Conservation (phyloP, 2,888 invertebrate genomes). For the Pandemis heparana region DNA sequence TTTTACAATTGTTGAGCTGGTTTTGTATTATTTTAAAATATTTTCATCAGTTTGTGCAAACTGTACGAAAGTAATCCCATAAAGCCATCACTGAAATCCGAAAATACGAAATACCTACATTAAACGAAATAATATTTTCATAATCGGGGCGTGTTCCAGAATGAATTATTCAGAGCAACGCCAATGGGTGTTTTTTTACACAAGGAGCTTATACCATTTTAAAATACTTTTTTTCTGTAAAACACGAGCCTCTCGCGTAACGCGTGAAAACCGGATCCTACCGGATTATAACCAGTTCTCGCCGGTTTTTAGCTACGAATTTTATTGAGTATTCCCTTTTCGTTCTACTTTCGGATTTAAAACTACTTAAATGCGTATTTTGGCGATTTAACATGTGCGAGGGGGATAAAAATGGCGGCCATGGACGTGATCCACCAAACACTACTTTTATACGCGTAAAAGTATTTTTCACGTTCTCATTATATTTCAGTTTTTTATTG, state of each 20-base stretch:
- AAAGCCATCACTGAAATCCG: not conserved
- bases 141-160: slow-evolving; percentile 23
- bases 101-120: not conserved
- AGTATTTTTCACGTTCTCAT: too few relatives aligned
- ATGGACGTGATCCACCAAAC: not conserved
- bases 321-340: slow-evolving; percentile 40
- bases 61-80: not conserved
- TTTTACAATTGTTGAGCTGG: not conserved
- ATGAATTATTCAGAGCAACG: slow-evolving; percentile 36
- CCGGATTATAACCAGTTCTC: slow-evolving; percentile 44
- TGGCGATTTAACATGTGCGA: not conserved
- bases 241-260: slow-evolving; percentile 34
- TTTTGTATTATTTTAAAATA: not conserved
- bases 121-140: slow-evolving; percentile 15
- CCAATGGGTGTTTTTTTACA: slow-evolving; percentile 30
- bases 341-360: slow-evolving; percentile 16
- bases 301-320: slow-evolving; percentile 29
- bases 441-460: not conserved
- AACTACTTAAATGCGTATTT: slow-evolving; percentile 33
- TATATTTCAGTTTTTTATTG: too few relatives aligned
- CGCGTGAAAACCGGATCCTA: slow-evolving; percentile 45
- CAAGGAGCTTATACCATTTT: slow-evolving; percentile 34
- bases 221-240: slow-evolving; percentile 21
- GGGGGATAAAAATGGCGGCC: not conserved
- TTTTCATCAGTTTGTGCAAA: not conserved